These are phyloP conservation scores for Dendrocincla fuliginosa DNA, from an alignment of 2,797 vertebrate species.

Conservation along the genomic window DNA sequence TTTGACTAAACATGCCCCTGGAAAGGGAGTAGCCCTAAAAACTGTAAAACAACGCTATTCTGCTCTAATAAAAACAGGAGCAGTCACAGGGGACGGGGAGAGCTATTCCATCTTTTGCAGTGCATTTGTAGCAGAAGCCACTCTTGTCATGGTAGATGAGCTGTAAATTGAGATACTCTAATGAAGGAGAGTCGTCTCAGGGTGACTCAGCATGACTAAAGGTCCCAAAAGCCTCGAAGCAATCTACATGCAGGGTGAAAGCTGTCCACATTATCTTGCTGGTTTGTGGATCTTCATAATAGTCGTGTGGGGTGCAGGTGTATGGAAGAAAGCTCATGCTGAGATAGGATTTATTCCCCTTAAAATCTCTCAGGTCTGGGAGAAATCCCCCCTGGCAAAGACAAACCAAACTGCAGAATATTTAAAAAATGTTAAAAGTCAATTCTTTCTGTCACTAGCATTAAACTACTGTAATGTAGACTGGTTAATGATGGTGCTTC, in stretches of 20 bases:
- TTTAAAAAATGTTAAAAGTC: constrained; percentile 60
- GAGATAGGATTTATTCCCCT: background rate
- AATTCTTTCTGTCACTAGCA: constrained; percentile 50
- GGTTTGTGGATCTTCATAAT: background rate
- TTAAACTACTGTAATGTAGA: constrained; percentile 69
- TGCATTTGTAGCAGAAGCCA: background rate
- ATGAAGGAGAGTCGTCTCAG: background rate
- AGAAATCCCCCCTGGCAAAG: constrained; percentile 17
- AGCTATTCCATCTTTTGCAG: background rate
- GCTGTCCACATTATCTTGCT: background rate
- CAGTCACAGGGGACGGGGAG: background rate
- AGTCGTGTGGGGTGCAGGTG: background rate
- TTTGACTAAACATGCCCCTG: background rate
- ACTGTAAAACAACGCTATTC: background rate
- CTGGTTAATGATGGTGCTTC: constrained; percentile 68
- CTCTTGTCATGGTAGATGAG: background rate
- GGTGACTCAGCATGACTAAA: background rate
- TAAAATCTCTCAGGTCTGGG: background rate
- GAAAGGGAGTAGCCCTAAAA: background rate
- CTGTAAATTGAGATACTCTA: background rate
- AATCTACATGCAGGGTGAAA: background rate
- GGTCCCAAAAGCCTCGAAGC: background rate
- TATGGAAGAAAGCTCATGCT: background rate
- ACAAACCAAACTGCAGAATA: constrained; percentile 20
- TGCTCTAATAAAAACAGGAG: background rate